phyloP scores from a whole-genome alignment of 2,797 vertebrate genomes.

The Etheostoma perlongum region DNA sequence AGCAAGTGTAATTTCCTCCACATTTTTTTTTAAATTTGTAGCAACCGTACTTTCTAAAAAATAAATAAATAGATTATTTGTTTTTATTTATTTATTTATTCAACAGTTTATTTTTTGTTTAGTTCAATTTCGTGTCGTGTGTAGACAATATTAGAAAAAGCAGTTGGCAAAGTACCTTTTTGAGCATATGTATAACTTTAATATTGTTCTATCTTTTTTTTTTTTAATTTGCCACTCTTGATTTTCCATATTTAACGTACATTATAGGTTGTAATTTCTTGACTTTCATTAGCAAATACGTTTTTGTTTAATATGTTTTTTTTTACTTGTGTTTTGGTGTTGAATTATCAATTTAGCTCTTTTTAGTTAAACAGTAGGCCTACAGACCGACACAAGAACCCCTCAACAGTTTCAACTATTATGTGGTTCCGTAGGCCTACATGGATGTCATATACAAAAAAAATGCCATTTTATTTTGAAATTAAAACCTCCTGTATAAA shows the following conservation, averaged over 20 bases:
- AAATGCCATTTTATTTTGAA: constrained; percentile 41
- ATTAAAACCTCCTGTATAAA: neutral
- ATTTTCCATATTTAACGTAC: neutral
- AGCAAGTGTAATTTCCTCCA: rapidly evolving
- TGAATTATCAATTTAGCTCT: neutral
- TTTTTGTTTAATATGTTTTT: neutral
- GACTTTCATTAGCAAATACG: neutral
- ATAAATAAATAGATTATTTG: too few species aligned
- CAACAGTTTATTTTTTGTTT: neutral
- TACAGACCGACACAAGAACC: too few species aligned
- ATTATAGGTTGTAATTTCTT: neutral
- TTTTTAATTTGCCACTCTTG: neutral
- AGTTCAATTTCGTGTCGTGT: neutral
- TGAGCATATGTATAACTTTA: neutral
- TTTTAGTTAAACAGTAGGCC: neutral
- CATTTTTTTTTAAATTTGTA: neutral
- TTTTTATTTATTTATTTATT: neutral
- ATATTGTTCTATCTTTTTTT: too few species aligned
- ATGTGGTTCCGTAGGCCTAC: rapidly evolving
- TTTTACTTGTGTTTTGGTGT: neutral
- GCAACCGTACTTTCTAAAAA: neutral
- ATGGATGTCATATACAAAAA: neutral
- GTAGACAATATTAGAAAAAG: neutral
- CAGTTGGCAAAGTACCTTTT: neutral
- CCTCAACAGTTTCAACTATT: neutral